These are phyloP conservation scores for Aramus guarauna DNA, from an alignment of 2,113 vertebrate genomes.

Conservation along the genomic window DNA sequence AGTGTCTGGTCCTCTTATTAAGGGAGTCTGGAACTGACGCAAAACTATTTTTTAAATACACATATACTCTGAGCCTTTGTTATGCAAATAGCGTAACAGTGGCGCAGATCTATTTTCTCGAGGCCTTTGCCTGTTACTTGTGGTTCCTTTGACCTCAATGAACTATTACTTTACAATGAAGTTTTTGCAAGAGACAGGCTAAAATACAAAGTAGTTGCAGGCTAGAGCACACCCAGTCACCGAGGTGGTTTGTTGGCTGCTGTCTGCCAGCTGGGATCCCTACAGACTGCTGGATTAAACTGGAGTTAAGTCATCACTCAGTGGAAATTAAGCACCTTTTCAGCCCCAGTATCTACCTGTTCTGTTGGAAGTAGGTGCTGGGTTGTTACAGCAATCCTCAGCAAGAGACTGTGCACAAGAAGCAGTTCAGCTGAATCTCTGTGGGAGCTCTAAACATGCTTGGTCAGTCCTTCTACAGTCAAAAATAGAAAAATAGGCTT, in stretches of 20 bases:
- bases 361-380: background rate
- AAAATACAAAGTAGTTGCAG: background rate
- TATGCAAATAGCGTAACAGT: background rate
- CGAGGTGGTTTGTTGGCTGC: background rate
- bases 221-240: background rate
- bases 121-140: background rate
- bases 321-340: background rate
- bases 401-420: background rate
- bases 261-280: background rate
- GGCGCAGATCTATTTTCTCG: background rate
- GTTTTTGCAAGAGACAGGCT: background rate
- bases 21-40: background rate
- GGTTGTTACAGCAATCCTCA: background rate
- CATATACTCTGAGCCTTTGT: background rate
- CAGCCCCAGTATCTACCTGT: background rate
- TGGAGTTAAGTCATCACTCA: background rate
- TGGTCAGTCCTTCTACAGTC: background rate
- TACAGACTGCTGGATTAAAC: background rate
- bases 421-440: background rate
- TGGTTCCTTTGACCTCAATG: background rate
- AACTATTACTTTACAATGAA: background rate
- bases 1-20: background rate
- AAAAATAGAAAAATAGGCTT: background rate
- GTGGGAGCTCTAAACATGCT: background rate
- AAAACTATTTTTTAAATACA: background rate